Percentiles rank a stretch among this genome's conserved stretches.
Evolutionary conservation across 2,113 vertebrate species (phyloP).

Genomic region (Ailurus styani): DNA sequence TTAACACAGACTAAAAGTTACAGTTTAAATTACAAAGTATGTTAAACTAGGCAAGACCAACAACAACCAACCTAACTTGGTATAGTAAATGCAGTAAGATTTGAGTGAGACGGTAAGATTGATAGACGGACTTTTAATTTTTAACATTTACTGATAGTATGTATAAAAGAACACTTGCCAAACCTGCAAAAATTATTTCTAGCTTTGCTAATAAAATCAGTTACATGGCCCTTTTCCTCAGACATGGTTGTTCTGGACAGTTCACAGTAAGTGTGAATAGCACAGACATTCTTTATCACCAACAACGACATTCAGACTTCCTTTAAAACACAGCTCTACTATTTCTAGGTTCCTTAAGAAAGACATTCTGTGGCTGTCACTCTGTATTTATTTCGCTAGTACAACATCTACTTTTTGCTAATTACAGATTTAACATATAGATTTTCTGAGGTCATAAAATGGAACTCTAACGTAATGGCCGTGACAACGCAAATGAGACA

Average conservation of each 20-base stretch:
- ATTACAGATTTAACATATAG: not conserved
- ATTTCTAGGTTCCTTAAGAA: not conserved
- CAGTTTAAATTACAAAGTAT: not conserved
- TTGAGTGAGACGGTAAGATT: not conserved
- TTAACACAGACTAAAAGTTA: not conserved
- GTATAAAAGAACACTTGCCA: not conserved
- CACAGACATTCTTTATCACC: rapidly evolving
- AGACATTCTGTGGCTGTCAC: not conserved
- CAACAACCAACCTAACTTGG: not conserved
- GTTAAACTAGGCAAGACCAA: not conserved
- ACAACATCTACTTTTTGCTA: not conserved
- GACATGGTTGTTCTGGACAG: not conserved
- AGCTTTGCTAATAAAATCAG: not conserved
- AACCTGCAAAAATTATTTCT: not conserved
- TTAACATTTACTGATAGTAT: not conserved
- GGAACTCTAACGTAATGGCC: rapidly evolving
- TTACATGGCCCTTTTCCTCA: not conserved
- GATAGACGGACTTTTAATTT: not conserved
- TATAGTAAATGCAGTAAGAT: not conserved
- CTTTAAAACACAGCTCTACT: not conserved
- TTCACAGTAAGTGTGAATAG: not conserved
- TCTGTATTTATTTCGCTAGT: not conserved
- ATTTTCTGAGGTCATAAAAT: not conserved
- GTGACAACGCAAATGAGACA: not conserved
- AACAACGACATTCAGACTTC: not conserved